Conservation (phyloP, 2,888 invertebrate genomes). For the Lottia scabra region DNA sequence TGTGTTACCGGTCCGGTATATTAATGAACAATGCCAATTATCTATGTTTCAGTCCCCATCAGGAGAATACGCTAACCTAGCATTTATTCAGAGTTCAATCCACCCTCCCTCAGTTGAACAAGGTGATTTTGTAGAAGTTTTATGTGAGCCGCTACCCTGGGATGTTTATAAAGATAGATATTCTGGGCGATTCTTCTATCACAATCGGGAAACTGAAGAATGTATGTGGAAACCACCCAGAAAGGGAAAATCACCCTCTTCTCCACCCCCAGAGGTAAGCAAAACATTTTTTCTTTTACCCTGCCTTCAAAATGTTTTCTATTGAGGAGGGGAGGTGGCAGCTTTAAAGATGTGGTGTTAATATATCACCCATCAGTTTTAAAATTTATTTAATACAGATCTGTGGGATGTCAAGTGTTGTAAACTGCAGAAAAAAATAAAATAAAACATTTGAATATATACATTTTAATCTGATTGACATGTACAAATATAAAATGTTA, state of each 20-base stretch:
- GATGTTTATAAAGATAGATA: constrained; percentile 64
- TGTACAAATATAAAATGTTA: too few relatives aligned
- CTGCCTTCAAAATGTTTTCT: too few relatives aligned
- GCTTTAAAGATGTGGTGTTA: too few relatives aligned
- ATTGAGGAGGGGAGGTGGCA: too few relatives aligned
- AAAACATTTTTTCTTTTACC: background rate
- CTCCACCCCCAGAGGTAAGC: background rate
- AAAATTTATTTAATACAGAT: too few relatives aligned
- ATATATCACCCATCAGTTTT: too few relatives aligned
- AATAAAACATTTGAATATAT: too few relatives aligned
- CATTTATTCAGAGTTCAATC: constrained; percentile 22
- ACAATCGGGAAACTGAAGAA: constrained; percentile 63
- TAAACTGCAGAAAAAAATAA: too few relatives aligned
- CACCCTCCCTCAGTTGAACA: constrained; percentile 25
- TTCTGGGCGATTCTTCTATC: constrained; percentile 65
- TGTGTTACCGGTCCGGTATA: too few relatives aligned
- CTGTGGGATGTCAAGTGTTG: too few relatives aligned
- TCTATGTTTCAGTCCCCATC: constrained; percentile 13
- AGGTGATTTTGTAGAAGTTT: constrained; percentile 23
- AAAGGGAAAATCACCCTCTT: background rate
- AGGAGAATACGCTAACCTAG: constrained; percentile 24
- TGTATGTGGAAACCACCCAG: constrained; percentile 70
- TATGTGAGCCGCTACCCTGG: constrained; percentile 55
- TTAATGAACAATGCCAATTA: too few relatives aligned
- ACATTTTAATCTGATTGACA: too few relatives aligned